Evolutionary conservation across 2,888 invertebrate species (phyloP), one percentile per base, ranked within the genome.

Genomic region (Idaea aversata): DNA sequence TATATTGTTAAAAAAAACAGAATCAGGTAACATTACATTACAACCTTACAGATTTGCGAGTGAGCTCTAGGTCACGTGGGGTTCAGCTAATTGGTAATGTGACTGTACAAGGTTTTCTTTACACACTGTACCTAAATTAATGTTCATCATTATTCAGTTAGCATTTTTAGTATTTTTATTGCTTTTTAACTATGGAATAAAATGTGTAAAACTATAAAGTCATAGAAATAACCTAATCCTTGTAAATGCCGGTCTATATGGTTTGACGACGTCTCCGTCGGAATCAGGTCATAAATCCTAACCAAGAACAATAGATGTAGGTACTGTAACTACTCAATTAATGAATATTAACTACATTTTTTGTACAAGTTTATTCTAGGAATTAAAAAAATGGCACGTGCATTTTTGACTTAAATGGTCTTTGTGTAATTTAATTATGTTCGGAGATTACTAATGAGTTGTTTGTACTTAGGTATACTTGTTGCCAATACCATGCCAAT

Each of bases 281-380:
- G 65, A 75, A 63, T 72, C 68, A 68, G 63, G 74, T 75, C 63
- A 85, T 90, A 89, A 89, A 89, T 88, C 80, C 70, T 78, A 66
- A 65, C 72, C 74, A 71, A 81, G 81, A 47, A 88, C 89, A 88
- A 88, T 86, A 79, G 84, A 74, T 77, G 72, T 76, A 47, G 47
- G 47, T 47, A 79, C 77, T 72, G 74, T 78, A 78, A 25, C 25
- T 78, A 71, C 70, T 70, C 82, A 85, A 86, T 87, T 85, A 86
- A 88, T 88, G 86, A 88, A 88, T 89, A 85, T 86, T 88, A 85
- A 83, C 88, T 85, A 76, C 6, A 71, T 69, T 77, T 85, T 85
- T 85, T 83, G 82, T 73, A 38, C 59, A 57, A 63, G 65, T 62
- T 66, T 67, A 35, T 67, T 63, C 64, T 66, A 57, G 63, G 67